phyloP scores from a whole-genome alignment of 2,888 invertebrate species.

The Gonocerus acuteangulatus region DNA sequence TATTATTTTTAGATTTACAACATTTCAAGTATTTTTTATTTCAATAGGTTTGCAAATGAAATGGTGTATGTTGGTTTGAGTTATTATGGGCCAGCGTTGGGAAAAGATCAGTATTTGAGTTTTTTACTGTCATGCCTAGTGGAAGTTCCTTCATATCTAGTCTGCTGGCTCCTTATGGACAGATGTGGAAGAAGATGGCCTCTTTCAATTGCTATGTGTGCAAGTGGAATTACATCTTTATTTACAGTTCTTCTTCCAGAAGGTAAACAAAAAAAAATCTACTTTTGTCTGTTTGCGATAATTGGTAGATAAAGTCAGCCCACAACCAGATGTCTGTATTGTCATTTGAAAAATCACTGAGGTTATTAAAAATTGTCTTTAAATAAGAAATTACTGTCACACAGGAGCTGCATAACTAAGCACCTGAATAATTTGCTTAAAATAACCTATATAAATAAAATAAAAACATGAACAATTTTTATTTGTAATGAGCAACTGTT shows the following conservation, averaged over 20 bases:
- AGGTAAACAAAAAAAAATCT: constrained; percentile 48
- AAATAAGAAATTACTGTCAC: no score
- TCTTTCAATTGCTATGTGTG: constrained; percentile 72
- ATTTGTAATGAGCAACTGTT: no score
- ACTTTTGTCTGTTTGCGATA: background rate
- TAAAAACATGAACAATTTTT: no score
- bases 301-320: background rate
- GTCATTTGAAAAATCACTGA: no score
- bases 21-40: background rate
- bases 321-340: no score
- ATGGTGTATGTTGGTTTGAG: constrained; percentile 87
- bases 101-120: constrained; percentile 79
- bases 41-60: constrained; percentile 70
- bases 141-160: constrained; percentile 80
- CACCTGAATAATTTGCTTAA: no score
- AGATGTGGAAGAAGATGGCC: constrained; percentile 83
- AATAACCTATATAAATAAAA: no score
- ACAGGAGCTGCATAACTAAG: no score
- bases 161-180: constrained; percentile 85
- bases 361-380: no score
- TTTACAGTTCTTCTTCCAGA: constrained; percentile 73
- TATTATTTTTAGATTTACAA: background rate
- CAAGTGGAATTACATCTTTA: constrained; percentile 77
- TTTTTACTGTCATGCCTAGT: constrained; percentile 80
- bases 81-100: constrained; percentile 82